Conservation (phyloP, 30 jellyfish, hydroid and myxozoan genomes). For the Aurelia aurita region DNA sequence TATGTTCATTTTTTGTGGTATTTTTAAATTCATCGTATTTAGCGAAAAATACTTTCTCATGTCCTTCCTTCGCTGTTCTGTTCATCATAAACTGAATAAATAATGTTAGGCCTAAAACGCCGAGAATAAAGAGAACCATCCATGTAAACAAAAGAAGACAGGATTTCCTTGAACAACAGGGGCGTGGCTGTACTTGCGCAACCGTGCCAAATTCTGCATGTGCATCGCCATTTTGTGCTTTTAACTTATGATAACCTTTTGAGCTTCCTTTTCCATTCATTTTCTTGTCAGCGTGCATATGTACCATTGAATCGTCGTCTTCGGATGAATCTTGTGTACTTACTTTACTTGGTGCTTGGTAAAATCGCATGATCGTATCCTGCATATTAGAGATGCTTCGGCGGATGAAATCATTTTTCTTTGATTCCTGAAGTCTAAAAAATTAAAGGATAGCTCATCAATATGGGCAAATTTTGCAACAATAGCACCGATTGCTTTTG, state of each 20-base stretch:
- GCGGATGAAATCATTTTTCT: not conserved
- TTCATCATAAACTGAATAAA: constrained; percentile 21
- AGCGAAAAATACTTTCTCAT: not conserved
- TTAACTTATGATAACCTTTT: constrained; percentile 24
- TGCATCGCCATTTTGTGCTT: constrained; percentile 15
- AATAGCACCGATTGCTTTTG: no score
- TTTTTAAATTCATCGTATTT: constrained; percentile 17
- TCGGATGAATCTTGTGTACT: not conserved
- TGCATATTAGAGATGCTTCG: constrained; percentile 52
- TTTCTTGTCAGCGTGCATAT: constrained; percentile 1
- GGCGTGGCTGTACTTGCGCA: constrained; percentile 25
- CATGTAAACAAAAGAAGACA: constrained; percentile 34
- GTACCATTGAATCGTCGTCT: constrained; percentile 24
- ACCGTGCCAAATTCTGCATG: constrained; percentile 5
- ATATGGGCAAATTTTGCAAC: no score
- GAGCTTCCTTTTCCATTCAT: constrained; percentile 24
- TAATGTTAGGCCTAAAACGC: constrained; percentile 37
- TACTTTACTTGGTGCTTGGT: constrained; percentile 69
- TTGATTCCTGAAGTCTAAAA: not conserved
- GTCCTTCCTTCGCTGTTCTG: not conserved
- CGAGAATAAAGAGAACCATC: constrained; percentile 27
- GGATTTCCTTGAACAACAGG: constrained; percentile 36
- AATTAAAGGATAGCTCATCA: not conserved
- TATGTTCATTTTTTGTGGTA: not conserved
- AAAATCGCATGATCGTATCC: constrained; percentile 69